phyloP scores from a whole-genome alignment of 2,888 invertebrate genomes.

The Augochlorella aurata region DNA sequence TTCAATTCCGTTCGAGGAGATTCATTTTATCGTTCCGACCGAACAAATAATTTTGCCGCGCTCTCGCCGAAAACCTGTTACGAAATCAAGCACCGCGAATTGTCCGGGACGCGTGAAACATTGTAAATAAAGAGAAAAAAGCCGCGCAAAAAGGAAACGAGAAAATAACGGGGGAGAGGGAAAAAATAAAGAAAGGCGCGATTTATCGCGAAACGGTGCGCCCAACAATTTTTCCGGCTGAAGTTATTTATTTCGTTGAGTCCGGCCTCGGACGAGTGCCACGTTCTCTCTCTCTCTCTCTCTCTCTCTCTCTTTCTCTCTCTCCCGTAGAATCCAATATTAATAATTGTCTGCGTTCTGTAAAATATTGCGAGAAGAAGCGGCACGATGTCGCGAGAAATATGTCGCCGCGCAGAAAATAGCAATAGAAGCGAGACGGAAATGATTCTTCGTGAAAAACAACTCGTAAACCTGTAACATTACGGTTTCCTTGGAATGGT shows the following conservation, averaged over 20 bases:
- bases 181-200: not conserved
- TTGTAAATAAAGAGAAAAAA: not conserved
- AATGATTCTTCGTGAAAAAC: conserved; percentile 1
- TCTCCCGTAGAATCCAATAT: not conserved
- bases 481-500: not conserved
- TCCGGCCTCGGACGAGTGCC: not conserved
- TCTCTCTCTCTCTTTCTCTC: not conserved
- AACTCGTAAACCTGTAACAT: not conserved
- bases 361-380: conserved; percentile 1
- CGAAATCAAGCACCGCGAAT: conserved; percentile 29
- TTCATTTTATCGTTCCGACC: conserved; percentile 31
- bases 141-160: too few relatives aligned
- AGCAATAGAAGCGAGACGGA: not conserved
- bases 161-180: too few relatives aligned
- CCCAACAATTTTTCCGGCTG: conserved; percentile 10
- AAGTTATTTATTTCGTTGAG: conserved; percentile 8
- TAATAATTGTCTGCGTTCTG: conserved; percentile 18
- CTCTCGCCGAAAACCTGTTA: conserved; percentile 22
- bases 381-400: not conserved
- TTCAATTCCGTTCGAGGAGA: conserved; percentile 43
- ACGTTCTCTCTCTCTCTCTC: not conserved
- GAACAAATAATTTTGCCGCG: conserved; percentile 46
- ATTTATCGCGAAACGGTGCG: conserved; percentile 1
- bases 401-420: conserved; percentile 4
- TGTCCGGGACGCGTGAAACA: conserved; percentile 15